Evolutionary conservation across 2,797 vertebrate genomes (phyloP).

Genomic region (Babyrousa celebensis): DNA sequence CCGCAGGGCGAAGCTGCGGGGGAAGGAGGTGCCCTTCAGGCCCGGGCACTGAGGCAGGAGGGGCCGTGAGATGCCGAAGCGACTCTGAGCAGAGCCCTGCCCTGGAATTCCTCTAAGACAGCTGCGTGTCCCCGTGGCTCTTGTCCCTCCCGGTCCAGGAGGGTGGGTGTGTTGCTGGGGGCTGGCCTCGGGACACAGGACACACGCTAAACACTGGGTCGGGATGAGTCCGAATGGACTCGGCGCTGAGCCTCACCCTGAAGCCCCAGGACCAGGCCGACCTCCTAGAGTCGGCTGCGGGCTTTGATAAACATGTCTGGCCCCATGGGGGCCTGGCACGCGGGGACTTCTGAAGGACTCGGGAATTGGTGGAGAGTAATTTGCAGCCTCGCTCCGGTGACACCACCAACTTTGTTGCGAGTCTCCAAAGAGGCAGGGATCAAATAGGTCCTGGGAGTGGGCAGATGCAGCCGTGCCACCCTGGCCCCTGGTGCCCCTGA

Average conservation of each 20-base stretch:
- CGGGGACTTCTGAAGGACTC: constrained; percentile 61
- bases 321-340: accelerated
- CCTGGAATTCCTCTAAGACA: neutral
- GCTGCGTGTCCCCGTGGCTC: no score
- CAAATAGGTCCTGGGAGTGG: constrained; percentile 51
- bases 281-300: neutral
- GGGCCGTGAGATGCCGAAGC: neutral
- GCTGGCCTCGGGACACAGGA: neutral
- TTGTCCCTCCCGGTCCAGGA: neutral
- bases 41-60: neutral
- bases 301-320: constrained; percentile 45
- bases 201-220: accelerated
- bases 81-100: accelerated
- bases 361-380: accelerated
- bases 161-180: neutral
- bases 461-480: neutral
- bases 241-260: neutral
- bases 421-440: constrained; percentile 35
- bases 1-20: neutral
- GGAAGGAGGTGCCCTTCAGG: neutral
- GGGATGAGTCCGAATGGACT: neutral
- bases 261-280: neutral
- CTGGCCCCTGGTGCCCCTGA: neutral
- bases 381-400: accelerated
- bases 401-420: constrained; percentile 1